Conservation (phyloP, 1,140 invertebrate genomes). For the Cyphomyrmex costatus region DNA sequence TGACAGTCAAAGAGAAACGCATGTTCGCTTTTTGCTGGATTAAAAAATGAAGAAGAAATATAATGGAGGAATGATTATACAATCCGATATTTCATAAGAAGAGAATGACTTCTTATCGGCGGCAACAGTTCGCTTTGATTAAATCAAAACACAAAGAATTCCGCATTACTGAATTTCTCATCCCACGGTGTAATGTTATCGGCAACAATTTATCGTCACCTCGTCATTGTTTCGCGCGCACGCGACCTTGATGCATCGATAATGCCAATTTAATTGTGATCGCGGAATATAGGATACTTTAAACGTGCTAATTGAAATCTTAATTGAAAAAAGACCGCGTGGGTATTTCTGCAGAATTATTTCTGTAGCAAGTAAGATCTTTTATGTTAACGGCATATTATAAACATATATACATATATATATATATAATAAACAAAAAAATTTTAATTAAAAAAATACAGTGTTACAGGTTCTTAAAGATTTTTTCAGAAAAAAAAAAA, state of each 20-base stretch:
- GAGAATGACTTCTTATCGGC: slow-evolving; percentile 8
- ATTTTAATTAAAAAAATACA: background rate
- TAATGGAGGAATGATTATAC: slow-evolving; percentile 34
- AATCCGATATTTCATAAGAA: slow-evolving; percentile 41
- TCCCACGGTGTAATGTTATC: slow-evolving; percentile 37
- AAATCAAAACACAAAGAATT: slow-evolving; percentile 32
- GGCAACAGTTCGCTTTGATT: background rate
- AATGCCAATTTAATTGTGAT: slow-evolving; percentile 51
- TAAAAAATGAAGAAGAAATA: background rate
- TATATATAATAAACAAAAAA: background rate
- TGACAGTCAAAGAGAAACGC: background rate
- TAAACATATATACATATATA: background rate
- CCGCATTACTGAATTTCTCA: slow-evolving; percentile 46
- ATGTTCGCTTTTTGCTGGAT: background rate
- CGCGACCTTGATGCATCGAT: slow-evolving; percentile 57
- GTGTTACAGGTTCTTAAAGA: background rate
- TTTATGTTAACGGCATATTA: background rate
- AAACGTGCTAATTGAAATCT: slow-evolving; percentile 25
- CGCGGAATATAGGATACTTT: slow-evolving; percentile 31
- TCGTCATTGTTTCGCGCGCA: slow-evolving; percentile 40
- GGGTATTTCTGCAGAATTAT: background rate
- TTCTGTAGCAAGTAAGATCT: background rate
- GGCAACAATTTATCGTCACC: slow-evolving; percentile 41
- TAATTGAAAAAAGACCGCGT: background rate
- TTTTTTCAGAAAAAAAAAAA: background rate